Conservation (phyloP, 2,888 invertebrate genomes). For the Sinohyriopsis cumingii region DNA sequence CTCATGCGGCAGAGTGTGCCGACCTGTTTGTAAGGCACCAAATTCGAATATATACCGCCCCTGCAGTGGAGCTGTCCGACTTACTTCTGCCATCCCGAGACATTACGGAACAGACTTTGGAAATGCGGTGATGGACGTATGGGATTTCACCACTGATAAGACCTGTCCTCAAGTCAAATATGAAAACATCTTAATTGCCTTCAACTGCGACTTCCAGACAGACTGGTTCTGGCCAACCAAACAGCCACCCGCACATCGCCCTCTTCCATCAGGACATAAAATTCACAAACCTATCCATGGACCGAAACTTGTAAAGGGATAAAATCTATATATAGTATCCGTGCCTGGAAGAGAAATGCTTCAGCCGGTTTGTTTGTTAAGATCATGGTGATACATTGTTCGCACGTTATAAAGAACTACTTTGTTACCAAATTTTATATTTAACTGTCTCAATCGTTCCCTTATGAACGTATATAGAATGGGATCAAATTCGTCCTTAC, state of each 20-base stretch:
- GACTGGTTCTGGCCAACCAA: constrained; percentile 44
- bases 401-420: too few relatives aligned
- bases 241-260: constrained; percentile 6
- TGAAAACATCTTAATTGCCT: constrained; percentile 52
- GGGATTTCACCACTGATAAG: constrained; percentile 45
- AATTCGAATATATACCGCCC: constrained; percentile 41
- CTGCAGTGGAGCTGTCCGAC: constrained; percentile 53
- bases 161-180: constrained; percentile 49
- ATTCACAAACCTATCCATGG: too few relatives aligned
- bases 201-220: constrained; percentile 59
- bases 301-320: too few relatives aligned
- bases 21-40: constrained; percentile 53
- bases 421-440: too few relatives aligned
- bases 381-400: too few relatives aligned
- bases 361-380: too few relatives aligned
- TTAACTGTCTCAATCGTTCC: too few relatives aligned
- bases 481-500: too few relatives aligned
- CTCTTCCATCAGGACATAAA: neutral
- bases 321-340: too few relatives aligned
- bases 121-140: constrained; percentile 51
- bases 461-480: too few relatives aligned
- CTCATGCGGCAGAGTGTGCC: constrained; percentile 59
- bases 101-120: constrained; percentile 52
- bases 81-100: constrained; percentile 38
- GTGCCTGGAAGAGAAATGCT: too few relatives aligned